Evolutionary conservation across 1,140 invertebrate genomes (phyloP).

Genomic region (Aethina tumida): DNA sequence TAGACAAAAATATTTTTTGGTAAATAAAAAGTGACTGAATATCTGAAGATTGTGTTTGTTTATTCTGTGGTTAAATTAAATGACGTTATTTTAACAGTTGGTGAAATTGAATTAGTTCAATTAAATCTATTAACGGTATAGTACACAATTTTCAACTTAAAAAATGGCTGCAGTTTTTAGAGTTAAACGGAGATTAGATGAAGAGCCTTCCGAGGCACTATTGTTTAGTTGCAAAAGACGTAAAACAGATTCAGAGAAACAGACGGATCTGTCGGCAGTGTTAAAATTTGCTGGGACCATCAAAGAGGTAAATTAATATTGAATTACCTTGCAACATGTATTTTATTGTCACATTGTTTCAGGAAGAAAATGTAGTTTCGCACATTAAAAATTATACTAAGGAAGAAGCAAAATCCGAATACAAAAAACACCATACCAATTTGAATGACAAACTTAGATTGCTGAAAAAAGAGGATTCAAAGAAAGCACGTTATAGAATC

Average conservation of each 20-base stretch:
- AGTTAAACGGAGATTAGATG: constrained; percentile 44
- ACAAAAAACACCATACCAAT: constrained; percentile 36
- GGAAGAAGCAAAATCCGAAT: constrained; percentile 28
- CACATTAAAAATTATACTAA: constrained; percentile 31
- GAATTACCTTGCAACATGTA: constrained; percentile 5
- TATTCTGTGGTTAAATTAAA: constrained; percentile 1
- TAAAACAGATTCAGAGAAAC: constrained; percentile 32
- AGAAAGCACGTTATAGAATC: constrained; percentile 40
- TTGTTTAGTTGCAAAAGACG: constrained; percentile 44
- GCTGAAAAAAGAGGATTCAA: constrained; percentile 35
- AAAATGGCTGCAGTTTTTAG: constrained; percentile 45
- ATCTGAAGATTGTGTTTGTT: not conserved
- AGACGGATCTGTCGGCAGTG: constrained; percentile 30
- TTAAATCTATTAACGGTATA: not conserved
- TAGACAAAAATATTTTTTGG: not conserved
- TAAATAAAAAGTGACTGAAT: not conserved
- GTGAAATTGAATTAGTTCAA: constrained; percentile 5
- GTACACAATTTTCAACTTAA: not conserved
- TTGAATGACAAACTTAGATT: constrained; percentile 39
- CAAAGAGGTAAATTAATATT: constrained; percentile 32
- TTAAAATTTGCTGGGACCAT: constrained; percentile 48
- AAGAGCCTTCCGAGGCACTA: constrained; percentile 44
- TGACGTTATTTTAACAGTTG: not conserved
- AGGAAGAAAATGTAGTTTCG: constrained; percentile 37
- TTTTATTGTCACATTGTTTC: constrained; percentile 11